A percentile compares a stretch with the other conserved stretches of the same genome.
Evolutionary conservation across 1,140 invertebrate genomes (phyloP).

Genomic region (Anastatus disparis): DNA sequence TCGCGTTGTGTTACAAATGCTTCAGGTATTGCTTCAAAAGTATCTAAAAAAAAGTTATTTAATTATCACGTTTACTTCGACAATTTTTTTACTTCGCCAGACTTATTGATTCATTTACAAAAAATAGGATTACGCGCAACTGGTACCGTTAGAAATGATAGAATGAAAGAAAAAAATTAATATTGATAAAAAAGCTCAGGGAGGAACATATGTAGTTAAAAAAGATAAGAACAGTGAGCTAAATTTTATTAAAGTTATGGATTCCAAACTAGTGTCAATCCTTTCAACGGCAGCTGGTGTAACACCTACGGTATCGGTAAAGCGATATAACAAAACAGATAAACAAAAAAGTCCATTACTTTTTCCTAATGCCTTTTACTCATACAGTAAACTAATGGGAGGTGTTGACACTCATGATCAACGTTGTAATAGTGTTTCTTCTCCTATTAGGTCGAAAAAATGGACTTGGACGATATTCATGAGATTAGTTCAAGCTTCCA

Average conservation of each 20-base stretch:
- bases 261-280: neutral
- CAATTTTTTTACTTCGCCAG: slow-evolving; percentile 59
- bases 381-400: neutral
- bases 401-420: neutral
- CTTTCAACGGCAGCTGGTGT: slow-evolving; percentile 4
- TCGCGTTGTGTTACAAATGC: slow-evolving; percentile 1
- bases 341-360: neutral
- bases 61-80: no score
- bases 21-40: no score
- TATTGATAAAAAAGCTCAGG: neutral
- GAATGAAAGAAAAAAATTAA: slow-evolving; percentile 4
- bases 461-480: no score
- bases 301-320: neutral
- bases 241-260: no score
- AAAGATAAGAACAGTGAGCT: neutral
- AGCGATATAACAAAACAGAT: neutral
- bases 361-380: no score
- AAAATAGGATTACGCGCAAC: no score
- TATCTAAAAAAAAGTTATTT: no score
- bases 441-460: neutral
- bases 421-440: neutral
- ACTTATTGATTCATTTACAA: no score
- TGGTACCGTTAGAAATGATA: slow-evolving; percentile 49
- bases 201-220: slow-evolving; percentile 4
- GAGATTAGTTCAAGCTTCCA: neutral